Evolutionary conservation across 2,113 vertebrate genomes (phyloP), one percentile per base, ranked within the genome.

Genomic region (Oryzias celebensis): DNA sequence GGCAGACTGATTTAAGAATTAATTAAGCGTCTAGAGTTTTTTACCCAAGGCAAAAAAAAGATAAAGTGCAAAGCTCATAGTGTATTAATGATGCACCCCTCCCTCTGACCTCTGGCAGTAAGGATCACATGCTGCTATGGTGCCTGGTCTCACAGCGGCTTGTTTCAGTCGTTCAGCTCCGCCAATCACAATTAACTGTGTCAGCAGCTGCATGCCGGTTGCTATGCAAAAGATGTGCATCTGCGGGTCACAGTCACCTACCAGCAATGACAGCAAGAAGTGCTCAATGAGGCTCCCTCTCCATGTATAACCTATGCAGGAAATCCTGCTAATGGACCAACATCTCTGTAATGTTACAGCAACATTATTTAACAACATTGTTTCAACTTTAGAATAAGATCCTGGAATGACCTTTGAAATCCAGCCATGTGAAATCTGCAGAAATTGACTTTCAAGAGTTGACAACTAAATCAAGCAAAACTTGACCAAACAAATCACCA

Each of bases 181-280:
- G 67, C 71, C 71, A 81, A 62, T 72, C 71, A 67, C 50, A 69
- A 63, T 62, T 58, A 71, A 65, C 54, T 57, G 58, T 78, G 73
- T 80, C 81, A 83, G 70, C 71, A 77, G 70, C 70, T 72, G 65
- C 72, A 45, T 15, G 47, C 57, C 51, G 45, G 74, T 81, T 84
- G 72, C 65, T 57, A 52, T 73, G 75, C 65, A 49, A 52, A 66
- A 55, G 14, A 66, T 23, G 36, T 58, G 26, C 47, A 54, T 56
- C 36, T 62, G 48, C 31, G 17, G 26, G 26, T 67, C 53, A 36
- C 36, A 22, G 23, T 43, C 13, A 49, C 22, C 53, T 49, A 47
- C 16, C 23, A 22, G 45, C 53, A 49, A 42, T 41, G 8, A 49
- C 52, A 64, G 14, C 20, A 48, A 7, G 26, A 46, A 45, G 22